A percentile compares a stretch with the other conserved stretches of the same genome.
Evolutionary conservation across 2,888 invertebrate species (phyloP).

Genomic region (Leptopterna dolabrata): DNA sequence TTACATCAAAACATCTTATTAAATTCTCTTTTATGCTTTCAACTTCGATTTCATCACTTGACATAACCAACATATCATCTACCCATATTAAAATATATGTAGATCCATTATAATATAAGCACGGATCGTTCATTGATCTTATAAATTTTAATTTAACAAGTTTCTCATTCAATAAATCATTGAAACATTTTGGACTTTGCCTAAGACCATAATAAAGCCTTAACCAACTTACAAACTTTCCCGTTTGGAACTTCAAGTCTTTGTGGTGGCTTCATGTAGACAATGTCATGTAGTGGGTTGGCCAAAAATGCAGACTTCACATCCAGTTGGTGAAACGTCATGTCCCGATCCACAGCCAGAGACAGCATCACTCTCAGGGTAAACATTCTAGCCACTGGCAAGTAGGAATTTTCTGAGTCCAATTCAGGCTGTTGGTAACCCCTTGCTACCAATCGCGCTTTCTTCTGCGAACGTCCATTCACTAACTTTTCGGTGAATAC

Average conservation of each 20-base stretch:
- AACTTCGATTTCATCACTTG: too few relatives aligned
- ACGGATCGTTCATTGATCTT: not conserved
- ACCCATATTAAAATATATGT: not conserved
- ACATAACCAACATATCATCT: not conserved
- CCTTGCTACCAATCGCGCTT: constrained; percentile 40
- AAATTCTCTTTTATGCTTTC: too few relatives aligned
- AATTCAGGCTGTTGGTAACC: constrained; percentile 47
- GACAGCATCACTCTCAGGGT: not conserved
- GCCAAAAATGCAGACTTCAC: constrained; percentile 34
- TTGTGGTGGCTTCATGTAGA: constrained; percentile 30
- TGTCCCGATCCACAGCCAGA: constrained; percentile 23
- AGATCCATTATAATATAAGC: not conserved
- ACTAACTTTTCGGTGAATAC: constrained; percentile 37
- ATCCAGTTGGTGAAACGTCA: constrained; percentile 30
- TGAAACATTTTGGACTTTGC: constrained; percentile 46
- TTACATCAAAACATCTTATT: not conserved
- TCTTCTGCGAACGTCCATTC: constrained; percentile 3
- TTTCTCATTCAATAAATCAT: not conserved
- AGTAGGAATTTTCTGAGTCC: constrained; percentile 26
- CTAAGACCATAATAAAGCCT: constrained; percentile 42
- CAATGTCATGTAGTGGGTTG: not conserved
- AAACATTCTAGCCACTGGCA: constrained; percentile 9
- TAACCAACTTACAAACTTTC: constrained; percentile 17
- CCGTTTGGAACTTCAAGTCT: not conserved
- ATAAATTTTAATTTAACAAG: not conserved